Evolutionary conservation across 2,113 vertebrate species (phyloP).

Genomic region (Tenrec ecaudatus): DNA sequence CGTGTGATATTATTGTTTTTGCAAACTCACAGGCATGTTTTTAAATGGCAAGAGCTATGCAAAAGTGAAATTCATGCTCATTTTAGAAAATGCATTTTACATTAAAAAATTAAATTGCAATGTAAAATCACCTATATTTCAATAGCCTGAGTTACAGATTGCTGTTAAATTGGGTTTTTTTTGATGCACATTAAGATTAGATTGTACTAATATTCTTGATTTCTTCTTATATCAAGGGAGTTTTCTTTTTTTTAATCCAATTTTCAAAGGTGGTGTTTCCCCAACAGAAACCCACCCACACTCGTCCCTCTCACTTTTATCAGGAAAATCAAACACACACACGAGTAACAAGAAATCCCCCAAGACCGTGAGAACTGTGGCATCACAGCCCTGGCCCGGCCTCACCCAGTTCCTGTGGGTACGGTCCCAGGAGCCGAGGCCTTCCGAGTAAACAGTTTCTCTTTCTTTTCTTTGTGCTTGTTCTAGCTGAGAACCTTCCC

Average conservation of each 20-base stretch:
- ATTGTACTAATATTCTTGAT: slow-evolving; percentile 15
- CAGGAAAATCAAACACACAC: not conserved
- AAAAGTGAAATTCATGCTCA: not conserved
- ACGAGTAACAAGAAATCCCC: not conserved
- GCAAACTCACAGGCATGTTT: not conserved
- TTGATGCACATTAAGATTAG: not conserved
- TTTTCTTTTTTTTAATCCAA: slow-evolving; percentile 16
- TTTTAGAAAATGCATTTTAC: slow-evolving; percentile 39
- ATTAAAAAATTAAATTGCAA: slow-evolving; percentile 11
- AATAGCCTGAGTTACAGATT: slow-evolving; percentile 24
- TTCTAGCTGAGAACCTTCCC: slow-evolving; percentile 50
- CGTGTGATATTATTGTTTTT: not conserved
- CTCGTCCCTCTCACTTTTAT: not conserved
- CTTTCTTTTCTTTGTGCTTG: slow-evolving; percentile 45
- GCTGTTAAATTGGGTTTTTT: slow-evolving; percentile 45
- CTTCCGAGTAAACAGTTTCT: slow-evolving; percentile 39
- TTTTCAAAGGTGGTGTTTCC: slow-evolving; percentile 15
- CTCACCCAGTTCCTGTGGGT: not conserved
- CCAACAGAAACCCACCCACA: not conserved
- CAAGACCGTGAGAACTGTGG: not conserved
- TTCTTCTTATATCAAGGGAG: slow-evolving; percentile 38
- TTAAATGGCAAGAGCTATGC: not conserved
- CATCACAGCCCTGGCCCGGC: not conserved
- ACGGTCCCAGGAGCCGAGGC: not conserved
- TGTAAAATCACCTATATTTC: not conserved